Evolutionary conservation across 1,140 invertebrate species (phyloP).

Genomic region (Aethina tumida): DNA sequence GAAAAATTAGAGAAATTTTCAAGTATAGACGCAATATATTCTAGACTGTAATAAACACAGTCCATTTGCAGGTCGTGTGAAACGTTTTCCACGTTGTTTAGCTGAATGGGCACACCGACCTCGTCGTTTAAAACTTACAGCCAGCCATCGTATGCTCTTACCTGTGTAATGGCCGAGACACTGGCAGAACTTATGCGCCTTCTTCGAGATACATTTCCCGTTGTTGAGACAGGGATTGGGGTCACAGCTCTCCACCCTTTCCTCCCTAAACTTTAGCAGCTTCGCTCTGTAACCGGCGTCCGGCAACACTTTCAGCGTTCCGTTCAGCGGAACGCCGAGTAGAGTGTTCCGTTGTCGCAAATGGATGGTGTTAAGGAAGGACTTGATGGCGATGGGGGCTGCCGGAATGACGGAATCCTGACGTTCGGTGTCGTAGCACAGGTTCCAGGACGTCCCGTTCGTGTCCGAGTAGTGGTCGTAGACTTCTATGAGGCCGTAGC

Average conservation of each 20-base stretch:
- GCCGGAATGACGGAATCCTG: slow-evolving; percentile 29
- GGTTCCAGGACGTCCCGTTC: slow-evolving; percentile 53
- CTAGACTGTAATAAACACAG: not conserved
- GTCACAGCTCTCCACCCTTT: slow-evolving; percentile 50
- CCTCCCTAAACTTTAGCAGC: slow-evolving; percentile 42
- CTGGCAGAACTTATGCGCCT: slow-evolving; percentile 45
- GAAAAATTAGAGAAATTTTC: not conserved
- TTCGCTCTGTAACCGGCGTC: slow-evolving; percentile 51
- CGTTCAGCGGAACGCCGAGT: slow-evolving; percentile 43
- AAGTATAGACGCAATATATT: not conserved
- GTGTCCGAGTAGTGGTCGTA: slow-evolving; percentile 54
- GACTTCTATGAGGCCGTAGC: slow-evolving; percentile 43
- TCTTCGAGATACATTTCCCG: slow-evolving; percentile 48
- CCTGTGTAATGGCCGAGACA: slow-evolving; percentile 53
- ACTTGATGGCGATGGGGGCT: slow-evolving; percentile 46
- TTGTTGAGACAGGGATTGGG: slow-evolving; percentile 60
- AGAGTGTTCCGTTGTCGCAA: slow-evolving; percentile 41
- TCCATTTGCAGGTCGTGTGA: not conserved
- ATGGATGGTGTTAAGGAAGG: slow-evolving; percentile 49
- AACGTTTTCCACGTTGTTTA: not conserved
- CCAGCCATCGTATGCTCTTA: slow-evolving; percentile 24
- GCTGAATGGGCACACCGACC: too few relatives aligned
- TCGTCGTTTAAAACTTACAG: not conserved
- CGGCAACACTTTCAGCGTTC: slow-evolving; percentile 34
- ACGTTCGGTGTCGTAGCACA: slow-evolving; percentile 42